Base-by-base conservation (phyloP, 2,888 invertebrate species). In the Leptura quadrifasciata region DNA sequence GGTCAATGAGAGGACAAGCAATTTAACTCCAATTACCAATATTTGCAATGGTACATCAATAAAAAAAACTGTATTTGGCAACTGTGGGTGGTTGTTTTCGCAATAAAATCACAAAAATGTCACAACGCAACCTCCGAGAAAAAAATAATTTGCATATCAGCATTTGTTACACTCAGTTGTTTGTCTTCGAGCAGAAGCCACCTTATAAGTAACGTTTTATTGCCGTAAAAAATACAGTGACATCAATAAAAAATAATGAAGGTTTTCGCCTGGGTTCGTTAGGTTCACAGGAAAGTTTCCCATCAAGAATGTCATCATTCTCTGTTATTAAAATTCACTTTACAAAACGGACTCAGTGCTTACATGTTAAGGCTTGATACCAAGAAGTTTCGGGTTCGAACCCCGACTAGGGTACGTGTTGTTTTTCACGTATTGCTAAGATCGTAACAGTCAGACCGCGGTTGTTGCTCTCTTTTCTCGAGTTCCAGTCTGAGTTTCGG, bases 111-210 rank as follows among this genome's bases (percentile, higher is more conserved):
- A 12, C 20, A 27, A 35, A 71, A 69, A 12, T 76, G 57, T 73
- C 63, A 72, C 71, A 76, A 78, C 20, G 61, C 69, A 73, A 68
- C 77, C 77, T 78, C 75, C 75, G 61, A 75, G 47, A 78, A 70
- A 76, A 69, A 54, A 65, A 60, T 70, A 74, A 65, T 78, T 75
- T 61, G 71, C 73, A 73, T 73, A 67, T 67, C 39, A 54, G 57
- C 65, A n/a, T 6, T 61, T 27, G 27, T 61, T 61, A 24, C 24
- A 12, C 12, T 39, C 10, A 8, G n/a, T 61, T 61, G 47, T 47
- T 47, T n/a, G 47, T 47, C 47, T 47, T 47, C n/a, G n/a, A 47
- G n/a, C 47, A 47, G 47, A 15, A 47, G 47, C 47, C n/a, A n/a
- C 47, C 47, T 47, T 47, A 47, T 47, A 47, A n/a, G 47, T n/a